These are phyloP conservation scores for Clarias macrocephalus DNA, from an alignment of 2,113 vertebrate species.

Conservation along the genomic window DNA sequence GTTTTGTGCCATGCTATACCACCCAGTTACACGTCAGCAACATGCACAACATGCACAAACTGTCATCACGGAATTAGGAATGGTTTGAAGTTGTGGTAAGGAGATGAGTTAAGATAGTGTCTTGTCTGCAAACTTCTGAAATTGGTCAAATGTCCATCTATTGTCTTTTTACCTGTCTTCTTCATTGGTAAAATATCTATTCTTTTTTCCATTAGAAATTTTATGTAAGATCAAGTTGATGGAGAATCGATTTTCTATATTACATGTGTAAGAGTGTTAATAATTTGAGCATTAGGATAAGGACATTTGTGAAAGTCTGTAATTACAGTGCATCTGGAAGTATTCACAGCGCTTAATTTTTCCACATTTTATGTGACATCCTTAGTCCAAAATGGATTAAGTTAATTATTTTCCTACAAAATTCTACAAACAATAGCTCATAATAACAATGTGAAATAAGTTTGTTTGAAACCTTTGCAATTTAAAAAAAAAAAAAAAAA, in stretches of 20 bases:
- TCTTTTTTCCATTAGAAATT: neutral
- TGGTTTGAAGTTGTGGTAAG: neutral
- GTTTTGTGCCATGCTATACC: neutral
- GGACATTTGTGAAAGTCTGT: constrained; percentile 75
- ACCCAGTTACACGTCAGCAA: neutral
- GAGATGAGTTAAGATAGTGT: neutral
- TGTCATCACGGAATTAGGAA: neutral
- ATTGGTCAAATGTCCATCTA: neutral
- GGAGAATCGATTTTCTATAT: neutral
- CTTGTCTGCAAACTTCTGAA: neutral
- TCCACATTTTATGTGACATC: no score
- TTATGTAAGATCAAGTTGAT: neutral
- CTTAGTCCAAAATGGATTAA: no score
- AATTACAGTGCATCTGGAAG: constrained; percentile 63
- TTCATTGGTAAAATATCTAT: neutral
- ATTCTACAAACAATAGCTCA: no score
- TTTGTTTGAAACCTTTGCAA: no score
- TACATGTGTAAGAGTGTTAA: constrained; percentile 6
- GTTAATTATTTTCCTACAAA: no score
- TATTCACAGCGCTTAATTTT: no score
- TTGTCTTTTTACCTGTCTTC: neutral
- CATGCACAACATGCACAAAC: neutral
- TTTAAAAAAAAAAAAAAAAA: no score
- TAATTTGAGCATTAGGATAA: constrained; percentile 40
- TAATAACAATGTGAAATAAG: no score